Evolutionary conservation across 2,113 vertebrate genomes (phyloP), one percentile per base, ranked within the genome.

Genomic region (Leucopsar rothschildi): DNA sequence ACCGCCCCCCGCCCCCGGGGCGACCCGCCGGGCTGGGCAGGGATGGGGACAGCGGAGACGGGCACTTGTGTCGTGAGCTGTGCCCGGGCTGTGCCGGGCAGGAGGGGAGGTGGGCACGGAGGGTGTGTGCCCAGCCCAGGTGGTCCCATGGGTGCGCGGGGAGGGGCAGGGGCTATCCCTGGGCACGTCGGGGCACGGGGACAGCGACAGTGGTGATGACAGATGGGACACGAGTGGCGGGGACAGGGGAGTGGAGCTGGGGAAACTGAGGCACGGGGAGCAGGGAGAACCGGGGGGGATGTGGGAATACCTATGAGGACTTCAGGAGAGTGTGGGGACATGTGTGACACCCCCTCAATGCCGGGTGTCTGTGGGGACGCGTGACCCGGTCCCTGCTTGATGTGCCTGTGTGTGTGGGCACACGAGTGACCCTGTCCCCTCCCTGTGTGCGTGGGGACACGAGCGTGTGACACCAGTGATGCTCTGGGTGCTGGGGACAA

Each of bases 11-110:
- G 59, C 50, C 33, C 5, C 16, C 52, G 28, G 49, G 49, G 25
- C 49, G 35, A 33, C 3, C 37, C 17, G 15, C 14, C 15, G 55
- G 40, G 31, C 17, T 3, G 5, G 2, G 17, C 28, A 15, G 4
- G 7, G 39, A 1, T 4, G 64, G 45, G 68, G 16, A 6, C 25
- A 4, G 40, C 5, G 0, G 23, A 10, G 24, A 28, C 1, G 47
- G 47, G 6, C 53, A 7, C 0, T 1, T 1, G 64, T 40, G 82
- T 0, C 19, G 1, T 1, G 63, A 60, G 40, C 11, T 5, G 63
- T 6, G 85, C 22, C 2, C 6, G 23, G 71, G 6, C 85, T 76
- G 69, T 12, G 84, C 42, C 1, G 77, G 44, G 44, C 1, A 13
- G 23, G 40, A 12, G 40, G 12, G 40, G 40, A 40, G 40, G 40